Evolutionary conservation across 2,888 invertebrate species (phyloP).

Genomic region (Harpalus rubripes): DNA sequence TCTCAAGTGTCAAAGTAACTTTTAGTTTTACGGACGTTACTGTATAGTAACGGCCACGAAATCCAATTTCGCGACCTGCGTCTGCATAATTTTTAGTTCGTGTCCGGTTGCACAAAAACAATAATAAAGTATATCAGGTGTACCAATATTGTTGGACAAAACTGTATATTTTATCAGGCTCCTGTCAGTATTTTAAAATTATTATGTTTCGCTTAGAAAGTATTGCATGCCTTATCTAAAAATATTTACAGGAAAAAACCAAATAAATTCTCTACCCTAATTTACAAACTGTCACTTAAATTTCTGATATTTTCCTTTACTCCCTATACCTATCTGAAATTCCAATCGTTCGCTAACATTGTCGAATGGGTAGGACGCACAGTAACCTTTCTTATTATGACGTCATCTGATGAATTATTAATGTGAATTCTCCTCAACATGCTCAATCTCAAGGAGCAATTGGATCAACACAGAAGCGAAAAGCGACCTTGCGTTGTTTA

Average conservation of each 20-base stretch:
- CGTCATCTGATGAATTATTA: slow-evolving; percentile 38
- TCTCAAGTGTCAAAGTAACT: too few species aligned
- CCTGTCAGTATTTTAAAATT: too few species aligned
- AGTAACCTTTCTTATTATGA: slow-evolving; percentile 26
- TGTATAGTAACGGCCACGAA: too few species aligned
- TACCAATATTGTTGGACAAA: too few species aligned
- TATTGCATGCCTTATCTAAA: neutral
- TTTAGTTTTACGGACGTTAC: too few species aligned
- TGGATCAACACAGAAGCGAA: slow-evolving; percentile 28
- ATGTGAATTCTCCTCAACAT: slow-evolving; percentile 15
- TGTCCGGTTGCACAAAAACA: too few species aligned
- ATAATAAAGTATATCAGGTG: too few species aligned
- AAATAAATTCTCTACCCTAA: neutral
- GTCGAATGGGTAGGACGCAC: slow-evolving; percentile 23
- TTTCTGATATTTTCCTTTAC: neutral
- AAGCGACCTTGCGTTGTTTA: slow-evolving; percentile 16
- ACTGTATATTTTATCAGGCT: too few species aligned
- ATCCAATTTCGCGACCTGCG: too few species aligned
- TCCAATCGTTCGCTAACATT: neutral
- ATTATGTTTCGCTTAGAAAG: neutral
- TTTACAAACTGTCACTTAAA: neutral
- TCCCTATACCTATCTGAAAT: neutral
- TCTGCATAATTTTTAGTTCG: too few species aligned
- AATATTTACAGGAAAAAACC: neutral
- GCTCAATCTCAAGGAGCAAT: slow-evolving; percentile 7